Conservation (phyloP, 2,113 vertebrate species). For the Thinocorus orbignyianus region DNA sequence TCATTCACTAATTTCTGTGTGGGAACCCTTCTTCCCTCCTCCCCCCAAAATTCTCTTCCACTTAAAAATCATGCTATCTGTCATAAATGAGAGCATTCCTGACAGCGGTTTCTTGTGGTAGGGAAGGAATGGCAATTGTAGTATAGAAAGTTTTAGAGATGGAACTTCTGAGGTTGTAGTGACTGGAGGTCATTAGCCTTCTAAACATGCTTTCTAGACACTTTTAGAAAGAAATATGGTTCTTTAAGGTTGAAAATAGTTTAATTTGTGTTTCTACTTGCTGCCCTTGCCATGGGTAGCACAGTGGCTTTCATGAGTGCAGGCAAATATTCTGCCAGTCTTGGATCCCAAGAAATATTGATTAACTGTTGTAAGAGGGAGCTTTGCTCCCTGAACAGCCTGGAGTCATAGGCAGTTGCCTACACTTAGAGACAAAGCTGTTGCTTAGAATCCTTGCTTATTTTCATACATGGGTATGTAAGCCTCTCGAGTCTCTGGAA, state of each 20-base stretch:
- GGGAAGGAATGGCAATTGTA: not conserved
- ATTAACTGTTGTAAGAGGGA: not conserved
- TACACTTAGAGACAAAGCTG: not conserved
- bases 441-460: not conserved
- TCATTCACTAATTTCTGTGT: not conserved
- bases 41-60: not conserved
- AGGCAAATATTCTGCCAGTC: not conserved
- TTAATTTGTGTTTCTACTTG: not conserved
- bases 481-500: not conserved
- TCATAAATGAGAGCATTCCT: not conserved
- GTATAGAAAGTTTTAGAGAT: not conserved
- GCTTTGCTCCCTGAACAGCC: not conserved
- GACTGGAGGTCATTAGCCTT: not conserved
- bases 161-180: not conserved
- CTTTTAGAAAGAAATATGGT: not conserved
- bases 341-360: not conserved
- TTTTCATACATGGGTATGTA: rapidly evolving
- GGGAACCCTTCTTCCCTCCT: not conserved
- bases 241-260: not conserved
- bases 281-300: not conserved
- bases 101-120: not conserved
- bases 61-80: not conserved
- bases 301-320: not conserved
- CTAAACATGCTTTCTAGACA: not conserved
- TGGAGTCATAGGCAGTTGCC: not conserved